Evolutionary conservation across 1,140 invertebrate genomes (phyloP), one percentile per base, ranked within the genome.

Genomic region (Trypoxylus dichotomus): DNA sequence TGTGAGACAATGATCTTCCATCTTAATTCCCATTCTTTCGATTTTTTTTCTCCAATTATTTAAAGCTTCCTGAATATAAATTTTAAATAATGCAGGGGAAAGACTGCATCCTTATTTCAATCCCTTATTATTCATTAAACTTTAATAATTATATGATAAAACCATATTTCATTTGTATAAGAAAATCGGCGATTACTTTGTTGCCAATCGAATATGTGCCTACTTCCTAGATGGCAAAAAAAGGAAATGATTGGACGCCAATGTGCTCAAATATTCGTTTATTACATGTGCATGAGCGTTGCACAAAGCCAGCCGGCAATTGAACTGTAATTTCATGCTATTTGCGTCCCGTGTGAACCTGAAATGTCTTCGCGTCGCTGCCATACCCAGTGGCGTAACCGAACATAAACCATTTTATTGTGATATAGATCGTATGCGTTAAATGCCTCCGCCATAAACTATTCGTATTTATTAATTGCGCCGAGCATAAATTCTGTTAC

Each of bases 331-430:
- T 79, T 79, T 79, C 79, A 79, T 79, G 79, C 73, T 78, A 74
- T 79, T 79, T 79, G 79, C 79, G 74, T 74, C 79, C 71, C 79
- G 79, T 79, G 79, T 79, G 79, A 79, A 79, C 76, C 73, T 74
- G 41, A 75, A 54, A 47, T 75, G 74, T 75, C 74, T 43, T 75
- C 43, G 41, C 74, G 43, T 75, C 74, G 29, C 72, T 27, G 41
- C 72, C 72, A 74, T 74, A 43, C 72, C 72, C 72, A 74, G 72
- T 74, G 72, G 72, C 72, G 72, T 74, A 74, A 74, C 72, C 72
- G 32, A 74, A 74, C 72, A 74, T 74, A 74, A 74, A 74, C 72
- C 41, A 74, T 74, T 43, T 43, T 43, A 74, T 74, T 74, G 72
- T 74, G 72, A 74, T 74, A 74, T 19, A 74, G 29, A 74, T 74